A percentile compares a stretch with the other conserved stretches of the same genome.
These are phyloP conservation scores for Boloria euphrosyne DNA, from an alignment of 2,888 invertebrate genomes.

Conservation along the genomic window DNA sequence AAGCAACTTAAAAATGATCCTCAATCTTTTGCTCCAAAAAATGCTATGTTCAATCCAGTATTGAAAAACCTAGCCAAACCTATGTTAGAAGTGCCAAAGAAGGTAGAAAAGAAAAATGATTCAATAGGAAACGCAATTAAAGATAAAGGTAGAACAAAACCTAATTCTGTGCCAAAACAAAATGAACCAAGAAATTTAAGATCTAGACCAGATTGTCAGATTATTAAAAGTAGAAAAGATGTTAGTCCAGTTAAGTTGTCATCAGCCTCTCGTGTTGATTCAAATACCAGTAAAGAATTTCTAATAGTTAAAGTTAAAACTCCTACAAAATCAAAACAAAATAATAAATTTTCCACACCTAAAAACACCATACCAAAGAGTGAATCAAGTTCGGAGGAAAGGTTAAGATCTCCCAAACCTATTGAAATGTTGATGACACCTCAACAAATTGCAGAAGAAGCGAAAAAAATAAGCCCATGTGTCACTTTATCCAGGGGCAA, in stretches of 20 bases:
- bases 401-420: constrained; percentile 61
- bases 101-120: not conserved
- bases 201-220: constrained; percentile 9
- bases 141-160: constrained; percentile 5
- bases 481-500: constrained; percentile 84
- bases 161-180: constrained; percentile 1
- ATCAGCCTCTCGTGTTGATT: not conserved
- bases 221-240: constrained; percentile 5
- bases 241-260: not conserved
- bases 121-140: not conserved
- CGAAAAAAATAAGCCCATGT: constrained; percentile 69
- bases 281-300: constrained; percentile 6
- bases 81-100: not conserved
- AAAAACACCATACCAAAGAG: constrained; percentile 59
- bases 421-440: constrained; percentile 51
- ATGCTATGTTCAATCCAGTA: constrained; percentile 78
- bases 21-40: constrained; percentile 78
- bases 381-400: constrained; percentile 67
- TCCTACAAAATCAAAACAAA: constrained; percentile 40
- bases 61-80: constrained; percentile 52
- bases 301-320: constrained; percentile 35
- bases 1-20: constrained; percentile 28
- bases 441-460: constrained; percentile 53
- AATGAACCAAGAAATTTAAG: constrained; percentile 19
- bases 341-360: constrained; percentile 48